Percentiles rank a stretch among this genome's conserved stretches.
These are phyloP conservation scores for Coluber constrictor DNA, from an alignment of 2,797 vertebrate species.

Conservation along the genomic window DNA sequence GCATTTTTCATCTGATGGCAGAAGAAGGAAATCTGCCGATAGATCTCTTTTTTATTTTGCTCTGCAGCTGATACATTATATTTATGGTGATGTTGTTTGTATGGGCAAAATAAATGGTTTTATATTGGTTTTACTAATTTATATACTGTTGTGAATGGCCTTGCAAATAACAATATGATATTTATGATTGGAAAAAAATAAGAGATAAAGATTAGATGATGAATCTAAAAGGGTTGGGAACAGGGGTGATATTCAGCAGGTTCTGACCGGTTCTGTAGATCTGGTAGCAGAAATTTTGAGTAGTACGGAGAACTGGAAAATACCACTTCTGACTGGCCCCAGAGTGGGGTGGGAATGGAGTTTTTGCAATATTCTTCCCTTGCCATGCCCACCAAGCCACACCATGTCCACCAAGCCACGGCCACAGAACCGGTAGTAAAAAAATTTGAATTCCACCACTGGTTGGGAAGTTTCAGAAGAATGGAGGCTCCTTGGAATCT, in stretches of 20 bases:
- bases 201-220: neutral
- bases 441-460: too few relatives aligned
- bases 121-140: constrained; percentile 9
- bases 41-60: neutral
- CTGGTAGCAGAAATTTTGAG: too few relatives aligned
- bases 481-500: neutral
- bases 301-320: too few relatives aligned
- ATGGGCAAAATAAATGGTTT: neutral
- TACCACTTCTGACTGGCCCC: too few relatives aligned
- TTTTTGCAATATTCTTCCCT: too few relatives aligned
- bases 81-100: constrained; percentile 8
- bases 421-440: too few relatives aligned
- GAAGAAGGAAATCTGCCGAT: neutral
- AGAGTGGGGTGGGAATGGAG: too few relatives aligned
- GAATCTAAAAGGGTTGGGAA: neutral
- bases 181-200: neutral
- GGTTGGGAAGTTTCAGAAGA: neutral
- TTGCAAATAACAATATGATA: neutral
- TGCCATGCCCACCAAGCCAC: too few relatives aligned
- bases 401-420: too few relatives aligned
- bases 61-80: neutral
- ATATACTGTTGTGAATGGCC: neutral
- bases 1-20: neutral
- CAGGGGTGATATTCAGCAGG: too few relatives aligned
- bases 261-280: too few relatives aligned